Percentiles rank a stretch among this genome's conserved stretches.
Evolutionary conservation across 2,888 invertebrate genomes (phyloP).

Genomic region (Heteromyza rotundicornis): DNA sequence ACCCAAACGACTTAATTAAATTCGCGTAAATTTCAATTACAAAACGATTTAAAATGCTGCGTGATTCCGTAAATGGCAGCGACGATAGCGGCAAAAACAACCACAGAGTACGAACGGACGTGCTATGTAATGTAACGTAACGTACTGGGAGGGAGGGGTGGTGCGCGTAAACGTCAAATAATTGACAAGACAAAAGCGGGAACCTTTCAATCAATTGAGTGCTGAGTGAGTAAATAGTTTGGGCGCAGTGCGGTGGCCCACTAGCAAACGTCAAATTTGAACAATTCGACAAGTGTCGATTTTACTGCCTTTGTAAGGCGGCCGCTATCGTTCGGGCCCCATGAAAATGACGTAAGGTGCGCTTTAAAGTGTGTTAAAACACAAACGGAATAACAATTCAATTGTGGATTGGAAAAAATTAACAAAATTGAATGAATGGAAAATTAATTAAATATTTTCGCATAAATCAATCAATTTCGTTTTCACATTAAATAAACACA

Average conservation of each 20-base stretch:
- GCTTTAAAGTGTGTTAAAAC: conserved; percentile 6
- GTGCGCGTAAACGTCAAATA: conserved; percentile 6
- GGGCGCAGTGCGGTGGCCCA: not conserved
- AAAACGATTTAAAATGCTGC: conserved; percentile 18
- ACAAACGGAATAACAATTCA: conserved; percentile 13
- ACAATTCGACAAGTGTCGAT: conserved; percentile 6
- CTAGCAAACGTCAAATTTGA: not conserved
- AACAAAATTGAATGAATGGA: not conserved
- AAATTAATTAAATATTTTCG: conserved; percentile 13
- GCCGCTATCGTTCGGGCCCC: not conserved
- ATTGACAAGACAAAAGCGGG: conserved; percentile 17
- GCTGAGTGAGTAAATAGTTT: not conserved
- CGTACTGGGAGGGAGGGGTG: too few species aligned
- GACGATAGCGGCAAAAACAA: not conserved
- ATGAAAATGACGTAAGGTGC: conserved; percentile 9
- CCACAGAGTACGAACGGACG: not conserved
- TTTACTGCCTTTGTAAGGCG: conserved; percentile 9
- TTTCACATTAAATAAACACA: too few species aligned
- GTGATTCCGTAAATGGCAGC: conserved; percentile 17
- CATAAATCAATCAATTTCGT: conserved; percentile 19
- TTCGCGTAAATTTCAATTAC: conserved; percentile 35
- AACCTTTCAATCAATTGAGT: conserved; percentile 22
- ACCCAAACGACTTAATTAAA: conserved; percentile 38
- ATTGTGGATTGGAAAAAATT: not conserved
- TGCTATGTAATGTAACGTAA: too few species aligned